These are phyloP conservation scores for Odobenus rosmarus DNA, from an alignment of 2,113 vertebrate species.

Conservation along the genomic window DNA sequence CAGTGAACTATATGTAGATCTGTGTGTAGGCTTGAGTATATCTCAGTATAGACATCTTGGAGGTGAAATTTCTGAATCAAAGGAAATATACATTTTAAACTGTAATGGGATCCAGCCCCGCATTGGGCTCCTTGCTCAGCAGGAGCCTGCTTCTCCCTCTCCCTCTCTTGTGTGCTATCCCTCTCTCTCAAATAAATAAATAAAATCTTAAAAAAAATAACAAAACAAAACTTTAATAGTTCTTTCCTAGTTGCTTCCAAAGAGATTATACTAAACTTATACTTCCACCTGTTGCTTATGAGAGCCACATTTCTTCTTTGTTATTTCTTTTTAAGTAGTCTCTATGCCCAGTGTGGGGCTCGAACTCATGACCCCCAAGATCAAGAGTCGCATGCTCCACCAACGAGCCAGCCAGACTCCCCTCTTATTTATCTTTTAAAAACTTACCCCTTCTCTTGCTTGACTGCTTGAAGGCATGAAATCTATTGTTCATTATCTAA, in stretches of 20 bases:
- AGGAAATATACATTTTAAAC: neutral
- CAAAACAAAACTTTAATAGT: neutral
- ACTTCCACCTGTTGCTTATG: neutral
- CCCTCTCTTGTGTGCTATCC: no score
- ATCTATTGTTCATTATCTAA: neutral
- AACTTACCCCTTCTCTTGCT: neutral
- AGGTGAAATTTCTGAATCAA: neutral
- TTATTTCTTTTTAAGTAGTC: neutral
- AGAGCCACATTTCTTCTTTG: neutral
- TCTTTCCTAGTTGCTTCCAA: neutral
- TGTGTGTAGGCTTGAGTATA: neutral
- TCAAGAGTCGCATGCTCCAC: neutral
- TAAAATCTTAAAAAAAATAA: no score
- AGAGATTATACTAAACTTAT: neutral
- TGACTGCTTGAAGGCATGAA: neutral
- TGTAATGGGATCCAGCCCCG: neutral
- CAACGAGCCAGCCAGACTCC: neutral
- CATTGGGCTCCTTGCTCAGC: no score
- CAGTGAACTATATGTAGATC: neutral
- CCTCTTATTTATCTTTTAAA: neutral
- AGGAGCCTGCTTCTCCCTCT: no score
- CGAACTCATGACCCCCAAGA: neutral
- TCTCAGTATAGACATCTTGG: neutral
- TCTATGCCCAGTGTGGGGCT: neutral
- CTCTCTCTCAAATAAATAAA: no score